Base-by-base conservation (phyloP, 2,888 invertebrate species). In the Embidobia sp. region DNA sequence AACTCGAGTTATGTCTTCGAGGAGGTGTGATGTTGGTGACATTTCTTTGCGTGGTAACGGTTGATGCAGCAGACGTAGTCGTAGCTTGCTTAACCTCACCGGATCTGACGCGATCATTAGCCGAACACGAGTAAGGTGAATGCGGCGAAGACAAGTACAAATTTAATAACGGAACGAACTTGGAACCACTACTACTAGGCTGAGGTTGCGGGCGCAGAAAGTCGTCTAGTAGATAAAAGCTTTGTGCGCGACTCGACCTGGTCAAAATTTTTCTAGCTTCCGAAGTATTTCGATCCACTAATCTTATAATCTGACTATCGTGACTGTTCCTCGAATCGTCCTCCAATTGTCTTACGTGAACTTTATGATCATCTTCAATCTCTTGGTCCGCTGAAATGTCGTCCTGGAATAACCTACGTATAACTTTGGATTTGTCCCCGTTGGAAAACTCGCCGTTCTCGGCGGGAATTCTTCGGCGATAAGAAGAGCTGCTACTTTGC, bases 141-240 rank as follows among this genome's bases (percentile, higher is more conserved):
- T 73, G 55, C 3, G 64, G 61, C 16, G 90, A 88, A 0, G 90
- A 87, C 49, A 89, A 72, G 63, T 89, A 89, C 22, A 88, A 84
- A 46, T 90, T 89, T 59, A 88, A 82, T 70, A 87, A 8, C 29
- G 48, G 27, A 6, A 13, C 88, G 44, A 84, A 85, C 72, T 86
- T 85, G 0, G 82, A 80, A 6, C 33, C 19, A 74, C 79, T 84
- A 69, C 49, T 44, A 72, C 37, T 79, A 31, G 80, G 82, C 61
- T 84, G 83, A 1, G 87, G 87, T 63, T 86, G 86, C 0, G 90
- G 91, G 10, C 88, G 85, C 40, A 91, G 82, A 63, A 91, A 91
- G 74, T 91, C 91, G 66, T 91, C 91, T 15, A 91, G 83, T 7
- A 91, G 87, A 82, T 91, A 91, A 77, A 91, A 91, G 74, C 90